phyloP scores from a whole-genome alignment of 2,888 invertebrate species.

The Protodeltote pygarga region DNA sequence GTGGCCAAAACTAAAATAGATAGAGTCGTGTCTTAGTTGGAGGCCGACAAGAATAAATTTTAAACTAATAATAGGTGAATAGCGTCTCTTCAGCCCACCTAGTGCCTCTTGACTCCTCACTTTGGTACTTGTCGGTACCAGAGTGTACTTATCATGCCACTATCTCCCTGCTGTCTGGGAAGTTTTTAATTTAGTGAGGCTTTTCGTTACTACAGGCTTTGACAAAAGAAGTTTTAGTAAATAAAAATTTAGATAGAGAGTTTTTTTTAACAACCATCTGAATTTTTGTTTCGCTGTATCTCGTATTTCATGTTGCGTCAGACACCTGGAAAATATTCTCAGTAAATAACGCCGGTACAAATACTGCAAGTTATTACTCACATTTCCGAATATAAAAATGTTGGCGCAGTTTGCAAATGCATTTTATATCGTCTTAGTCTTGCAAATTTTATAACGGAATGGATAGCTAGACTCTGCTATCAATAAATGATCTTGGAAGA shows the following conservation, averaged over 20 bases:
- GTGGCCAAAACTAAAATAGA: constrained; percentile 73
- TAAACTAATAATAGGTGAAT: constrained; percentile 72
- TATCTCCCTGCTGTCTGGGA: constrained; percentile 29
- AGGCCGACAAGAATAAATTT: constrained; percentile 77
- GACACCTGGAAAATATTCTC: constrained; percentile 32
- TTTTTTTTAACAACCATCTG: constrained; percentile 16
- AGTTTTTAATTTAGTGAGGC: constrained; percentile 35
- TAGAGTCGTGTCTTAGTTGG: constrained; percentile 73
- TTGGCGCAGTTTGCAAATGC: constrained; percentile 1
- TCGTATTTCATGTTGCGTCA: constrained; percentile 31
- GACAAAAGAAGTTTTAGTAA: constrained; percentile 17
- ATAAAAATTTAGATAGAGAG: too few species aligned
- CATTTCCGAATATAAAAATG: constrained; percentile 13
- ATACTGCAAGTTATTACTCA: constrained; percentile 23
- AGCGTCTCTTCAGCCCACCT: constrained; percentile 55
- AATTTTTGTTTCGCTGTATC: constrained; percentile 33
- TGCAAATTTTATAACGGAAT: background rate
- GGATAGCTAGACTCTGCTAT: background rate
- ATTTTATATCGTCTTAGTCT: background rate
- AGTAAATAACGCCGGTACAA: constrained; percentile 29
- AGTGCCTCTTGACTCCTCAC: constrained; percentile 43
- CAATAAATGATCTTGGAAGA: too few species aligned
- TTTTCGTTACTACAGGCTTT: constrained; percentile 18
- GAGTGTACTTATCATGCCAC: constrained; percentile 38
- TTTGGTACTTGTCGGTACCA: constrained; percentile 20